phyloP scores from a whole-genome alignment of 64 coral and sea anemone species.

The Montipora foliosa region DNA sequence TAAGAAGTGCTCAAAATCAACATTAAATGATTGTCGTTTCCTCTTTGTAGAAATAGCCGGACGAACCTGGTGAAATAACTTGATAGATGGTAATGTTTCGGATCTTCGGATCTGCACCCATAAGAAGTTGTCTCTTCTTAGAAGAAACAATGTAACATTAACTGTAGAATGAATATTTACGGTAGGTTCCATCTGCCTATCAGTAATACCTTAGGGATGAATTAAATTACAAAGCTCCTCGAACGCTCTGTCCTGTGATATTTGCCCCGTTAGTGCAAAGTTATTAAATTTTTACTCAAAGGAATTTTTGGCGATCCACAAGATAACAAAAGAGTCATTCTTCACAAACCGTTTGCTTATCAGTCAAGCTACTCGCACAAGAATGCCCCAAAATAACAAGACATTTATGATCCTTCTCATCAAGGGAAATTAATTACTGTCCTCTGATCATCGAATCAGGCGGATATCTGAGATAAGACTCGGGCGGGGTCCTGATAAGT shows the following conservation, averaged over 20 bases:
- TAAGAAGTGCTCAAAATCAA: not conserved
- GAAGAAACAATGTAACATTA: too few species aligned
- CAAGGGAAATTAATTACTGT: constrained; percentile 44
- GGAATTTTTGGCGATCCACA: not conserved
- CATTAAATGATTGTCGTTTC: not conserved
- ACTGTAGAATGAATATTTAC: too few species aligned
- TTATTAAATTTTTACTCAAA: not conserved
- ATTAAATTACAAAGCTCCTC: too few species aligned
- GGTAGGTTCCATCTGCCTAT: too few species aligned
- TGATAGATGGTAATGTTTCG: not conserved
- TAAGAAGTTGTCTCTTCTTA: not conserved
- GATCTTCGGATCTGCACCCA: too few species aligned
- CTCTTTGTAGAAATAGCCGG: not conserved
- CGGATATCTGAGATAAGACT: constrained; percentile 14
- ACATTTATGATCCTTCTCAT: not conserved
- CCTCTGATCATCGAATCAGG: constrained; percentile 18
- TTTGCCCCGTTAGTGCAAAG: not conserved
- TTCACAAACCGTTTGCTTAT: not conserved
- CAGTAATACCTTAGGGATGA: too few species aligned
- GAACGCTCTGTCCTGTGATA: too few species aligned
- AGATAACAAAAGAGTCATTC: not conserved
- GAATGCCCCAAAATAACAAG: constrained; percentile 36
- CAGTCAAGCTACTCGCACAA: constrained; percentile 3
- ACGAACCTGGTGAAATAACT: not conserved
- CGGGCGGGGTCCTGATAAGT: not conserved